A percentile compares a stretch with the other conserved stretches of the same genome.
phyloP scores from a whole-genome alignment of 2,797 vertebrate species.

The Pogonophryne albipinna region DNA sequence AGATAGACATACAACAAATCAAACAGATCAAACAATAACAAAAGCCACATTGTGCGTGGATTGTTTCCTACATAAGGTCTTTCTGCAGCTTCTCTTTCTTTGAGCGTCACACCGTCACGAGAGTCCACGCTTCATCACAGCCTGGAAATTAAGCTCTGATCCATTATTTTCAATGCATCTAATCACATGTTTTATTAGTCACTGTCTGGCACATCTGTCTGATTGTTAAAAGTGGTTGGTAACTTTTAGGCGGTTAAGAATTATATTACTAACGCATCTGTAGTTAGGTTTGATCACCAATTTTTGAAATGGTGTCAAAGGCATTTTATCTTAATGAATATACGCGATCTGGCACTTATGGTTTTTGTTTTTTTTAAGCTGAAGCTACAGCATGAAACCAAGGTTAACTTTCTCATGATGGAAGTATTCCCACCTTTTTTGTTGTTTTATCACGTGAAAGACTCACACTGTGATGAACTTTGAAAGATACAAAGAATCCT shows the following conservation, averaged over 20 bases:
- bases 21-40: no score
- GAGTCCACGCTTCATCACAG: constrained; percentile 36
- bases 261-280: not conserved
- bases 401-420: constrained; percentile 6
- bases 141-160: constrained; percentile 26
- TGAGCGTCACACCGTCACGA: constrained; percentile 43
- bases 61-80: not conserved
- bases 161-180: constrained; percentile 16
- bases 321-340: not conserved
- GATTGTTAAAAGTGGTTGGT: constrained; percentile 8
- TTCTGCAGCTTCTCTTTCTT: constrained; percentile 7
- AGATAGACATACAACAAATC: no score
- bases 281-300: not conserved
- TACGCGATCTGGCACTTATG: no score
- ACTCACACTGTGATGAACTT: constrained; percentile 23
- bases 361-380: not conserved
- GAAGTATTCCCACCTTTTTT: constrained; percentile 4
- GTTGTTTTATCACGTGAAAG: constrained; percentile 23
- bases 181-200: constrained; percentile 27
- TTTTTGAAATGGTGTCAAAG: not conserved
- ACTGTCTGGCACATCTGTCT: not conserved
- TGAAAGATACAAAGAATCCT: constrained; percentile 41
- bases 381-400: not conserved
- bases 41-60: no score
- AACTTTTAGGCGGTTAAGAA: not conserved